phyloP scores from a whole-genome alignment of 2,888 invertebrate genomes.

The Vannuccia rotundouncinata region DNA sequence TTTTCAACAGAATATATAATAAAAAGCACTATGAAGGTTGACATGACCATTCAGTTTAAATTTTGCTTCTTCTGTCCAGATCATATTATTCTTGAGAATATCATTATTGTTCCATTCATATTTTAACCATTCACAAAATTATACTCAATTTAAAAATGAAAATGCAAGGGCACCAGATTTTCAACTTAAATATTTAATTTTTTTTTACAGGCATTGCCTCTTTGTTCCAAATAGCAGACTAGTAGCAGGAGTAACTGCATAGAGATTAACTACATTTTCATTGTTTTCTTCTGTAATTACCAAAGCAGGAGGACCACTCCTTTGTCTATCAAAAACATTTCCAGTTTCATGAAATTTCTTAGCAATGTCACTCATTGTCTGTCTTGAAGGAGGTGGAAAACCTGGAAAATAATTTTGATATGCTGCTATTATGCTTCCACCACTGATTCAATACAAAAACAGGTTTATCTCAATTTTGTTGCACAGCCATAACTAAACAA shows the following conservation, averaged over 20 bases:
- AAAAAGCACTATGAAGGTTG: conserved; percentile 12
- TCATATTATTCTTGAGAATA: conserved; percentile 10
- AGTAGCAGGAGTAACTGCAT: conserved; percentile 13
- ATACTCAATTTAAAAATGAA: conserved; percentile 2
- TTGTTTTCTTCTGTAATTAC: conserved; percentile 20
- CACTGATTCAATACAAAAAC: neutral
- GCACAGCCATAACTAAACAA: neutral
- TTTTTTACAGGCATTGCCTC: conserved; percentile 13
- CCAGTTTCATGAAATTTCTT: neutral
- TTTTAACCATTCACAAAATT: conserved; percentile 14
- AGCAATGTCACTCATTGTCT: conserved; percentile 14
- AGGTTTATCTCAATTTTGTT: neutral
- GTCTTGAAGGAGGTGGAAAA: conserved; percentile 13
- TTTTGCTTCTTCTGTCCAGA: conserved; percentile 16
- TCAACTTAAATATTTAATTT: neutral
- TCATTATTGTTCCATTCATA: conserved; percentile 12
- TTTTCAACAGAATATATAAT: conserved; percentile 11
- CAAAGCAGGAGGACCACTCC: conserved; percentile 13
- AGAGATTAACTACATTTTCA: neutral
- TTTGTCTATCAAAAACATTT: neutral
- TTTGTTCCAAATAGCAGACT: neutral
- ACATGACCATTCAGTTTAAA: conserved; percentile 23
- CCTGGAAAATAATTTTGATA: conserved; percentile 12
- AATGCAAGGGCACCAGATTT: neutral
- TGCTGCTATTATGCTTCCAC: conserved; percentile 12